A percentile compares a stretch with the other conserved stretches of the same genome.
Conservation (phyloP, 2,797 vertebrate genomes). For the Pangasius macronema region DNA sequence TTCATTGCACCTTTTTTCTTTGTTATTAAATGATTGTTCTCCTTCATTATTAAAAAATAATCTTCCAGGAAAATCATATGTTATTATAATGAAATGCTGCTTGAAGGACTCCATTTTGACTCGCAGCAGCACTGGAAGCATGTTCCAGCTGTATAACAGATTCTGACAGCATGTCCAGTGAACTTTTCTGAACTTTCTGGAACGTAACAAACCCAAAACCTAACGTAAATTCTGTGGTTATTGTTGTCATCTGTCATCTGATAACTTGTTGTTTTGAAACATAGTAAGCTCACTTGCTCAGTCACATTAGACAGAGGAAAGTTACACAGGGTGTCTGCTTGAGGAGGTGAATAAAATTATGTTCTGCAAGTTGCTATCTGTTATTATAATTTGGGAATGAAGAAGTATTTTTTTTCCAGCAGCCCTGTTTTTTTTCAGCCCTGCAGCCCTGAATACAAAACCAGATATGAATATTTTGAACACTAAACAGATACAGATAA, state of each 20-base stretch:
- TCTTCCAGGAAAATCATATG: not conserved
- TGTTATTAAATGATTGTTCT: not conserved
- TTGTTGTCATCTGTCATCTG: not conserved
- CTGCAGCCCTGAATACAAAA: not conserved
- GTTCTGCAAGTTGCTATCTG: not conserved
- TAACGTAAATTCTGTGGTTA: not conserved
- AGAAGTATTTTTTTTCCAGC: not conserved
- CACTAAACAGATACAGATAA: constrained; percentile 1
- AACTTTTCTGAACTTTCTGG: not conserved
- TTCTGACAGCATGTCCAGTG: not conserved
- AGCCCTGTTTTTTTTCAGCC: not conserved
- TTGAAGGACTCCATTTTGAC: too few relatives aligned
- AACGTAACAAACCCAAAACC: not conserved
- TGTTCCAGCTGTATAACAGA: not conserved
- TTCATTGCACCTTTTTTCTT: not conserved
- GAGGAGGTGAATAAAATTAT: not conserved
- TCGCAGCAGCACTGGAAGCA: too few relatives aligned
- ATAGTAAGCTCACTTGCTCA: not conserved
- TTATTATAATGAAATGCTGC: not conserved
- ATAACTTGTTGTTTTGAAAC: too few relatives aligned
- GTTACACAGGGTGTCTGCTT: not conserved
- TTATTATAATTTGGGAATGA: not conserved
- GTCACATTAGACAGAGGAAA: not conserved
- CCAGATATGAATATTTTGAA: not conserved
- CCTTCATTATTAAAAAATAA: not conserved